Evolutionary conservation across 2,888 invertebrate species (phyloP), one percentile per base, ranked within the genome.

Genomic region (Dinocampus coccinellae): DNA sequence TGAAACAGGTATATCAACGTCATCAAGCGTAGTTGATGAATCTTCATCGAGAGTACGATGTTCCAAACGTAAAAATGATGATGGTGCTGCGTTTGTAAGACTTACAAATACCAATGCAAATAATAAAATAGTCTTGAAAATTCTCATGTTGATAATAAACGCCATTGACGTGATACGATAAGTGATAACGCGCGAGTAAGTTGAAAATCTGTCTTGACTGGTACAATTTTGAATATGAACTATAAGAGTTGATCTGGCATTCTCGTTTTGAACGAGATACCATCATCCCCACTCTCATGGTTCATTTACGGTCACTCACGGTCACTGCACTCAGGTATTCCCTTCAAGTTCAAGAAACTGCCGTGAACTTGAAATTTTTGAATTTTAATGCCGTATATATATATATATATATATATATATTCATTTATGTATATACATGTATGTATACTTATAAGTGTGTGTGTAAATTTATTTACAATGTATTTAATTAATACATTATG

Each of bases 301-400:
- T 57, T 39, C 57, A 55, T n/a, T 67, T 42, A 13, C 61, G 63
- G 69, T 57, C 69, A 66, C 66, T 55, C 57, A 57, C 66, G 66
- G 57, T 66, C 66, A 55, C 36, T 57, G 57, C 66, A 69, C 60
- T 60, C 47, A 76, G 53, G 33, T 62, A 42, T 64, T 55, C 62
- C 70, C 55, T 70, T 70, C 78, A 81, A 79, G 83, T 81, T 83
- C 82, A 84, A 83, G 79, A 78, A 83, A 83, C 83, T 79, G 69
- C 13, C 70, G 67, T 76, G 77, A 78, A 76, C 77, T 75, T 72
- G 62, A 63, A 61, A 26, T 11, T 34, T n/a, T 20, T 13, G 3
- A 16, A 20, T 26, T 29, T 52, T 24, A 22, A 26, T 24, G 10
- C 39, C 2, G 16, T 24, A 6, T 34, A 34, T 53, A 34, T 53